Base-by-base conservation (phyloP, 2,797 vertebrate species). In the Takifugu rubripes region DNA sequence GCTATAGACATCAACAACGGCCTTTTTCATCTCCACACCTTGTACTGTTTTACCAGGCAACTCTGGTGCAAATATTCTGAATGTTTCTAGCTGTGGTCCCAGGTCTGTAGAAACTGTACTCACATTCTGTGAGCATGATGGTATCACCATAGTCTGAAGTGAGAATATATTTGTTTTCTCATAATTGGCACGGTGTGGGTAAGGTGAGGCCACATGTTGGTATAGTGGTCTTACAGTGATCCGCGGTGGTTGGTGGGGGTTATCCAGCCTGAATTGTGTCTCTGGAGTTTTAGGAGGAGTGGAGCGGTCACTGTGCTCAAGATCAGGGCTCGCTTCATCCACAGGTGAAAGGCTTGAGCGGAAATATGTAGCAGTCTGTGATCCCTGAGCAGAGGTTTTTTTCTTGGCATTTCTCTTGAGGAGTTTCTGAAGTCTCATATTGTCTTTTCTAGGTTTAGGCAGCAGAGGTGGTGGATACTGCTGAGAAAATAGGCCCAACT, bases 381-480 rank as follows among this genome's bases (percentile, higher is more conserved):
- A 49, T n/a, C 81, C 3, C 61, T 89, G 88, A 21, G 86, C 47
- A 0, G 86, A 15, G 0, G 79, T 66, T 73, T 93, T 92, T 75
- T 92, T 96, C 84, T 92, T 93, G 14, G 94, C 93, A 0, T 84
- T 89, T 83, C 92, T 95, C 76, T 94, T 94, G 70, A 98, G 85
- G 27, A 98, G 89, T 49, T 91, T 94, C 87, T 94, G 95, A 46
- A 99, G 92, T 8, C 91, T 84, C 31, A 87, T 67, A 55, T 97
- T 98, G 87, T 97, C 94, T 64, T 95, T 97, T 29, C 93, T 84
- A 0, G 96, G 96, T 77, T 98, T 99, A 27, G 96, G 96, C 3
- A 93, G 85, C 66, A 95, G 86, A 17, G 96, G 92, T 2, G 96
- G 96, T n/a, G 91, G 90, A 11, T 90, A 88, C 78, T 91, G 90